Percentiles rank a stretch among this genome's conserved stretches.
phyloP scores from a whole-genome alignment of 92 coral and sea anemone species.

The Plumapathes pennacea region DNA sequence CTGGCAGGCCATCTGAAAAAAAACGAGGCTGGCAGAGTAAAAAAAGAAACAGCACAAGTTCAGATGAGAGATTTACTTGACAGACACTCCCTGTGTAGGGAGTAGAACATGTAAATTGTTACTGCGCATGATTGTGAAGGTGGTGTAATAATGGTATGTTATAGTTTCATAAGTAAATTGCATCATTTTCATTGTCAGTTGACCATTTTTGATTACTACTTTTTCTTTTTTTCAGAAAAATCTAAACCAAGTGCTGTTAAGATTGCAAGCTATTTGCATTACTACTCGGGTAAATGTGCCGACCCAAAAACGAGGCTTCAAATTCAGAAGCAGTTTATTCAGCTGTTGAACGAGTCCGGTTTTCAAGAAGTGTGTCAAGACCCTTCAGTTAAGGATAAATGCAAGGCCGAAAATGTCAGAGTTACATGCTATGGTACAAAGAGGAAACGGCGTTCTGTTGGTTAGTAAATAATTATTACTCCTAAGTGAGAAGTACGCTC shows the following conservation, averaged over 20 bases:
- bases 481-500: too few species aligned
- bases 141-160: too few species aligned
- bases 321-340: constrained; percentile 12
- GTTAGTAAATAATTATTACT: too few species aligned
- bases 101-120: neutral
- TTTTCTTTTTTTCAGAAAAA: too few species aligned
- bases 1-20: too few species aligned
- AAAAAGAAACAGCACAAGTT: too few species aligned
- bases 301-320: constrained; percentile 2
- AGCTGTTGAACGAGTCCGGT: constrained; percentile 9
- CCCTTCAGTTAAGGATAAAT: neutral
- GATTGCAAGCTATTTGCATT: constrained; percentile 3
- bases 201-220: neutral
- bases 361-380: constrained; percentile 9
- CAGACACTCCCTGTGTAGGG: neutral
- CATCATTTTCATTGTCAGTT: neutral
- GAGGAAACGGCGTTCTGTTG: too few species aligned
- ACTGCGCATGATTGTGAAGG: too few species aligned
- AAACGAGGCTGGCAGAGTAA: too few species aligned
- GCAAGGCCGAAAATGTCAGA: constrained; percentile 19
- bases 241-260: neutral
- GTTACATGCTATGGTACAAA: constrained; percentile 1
- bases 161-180: too few species aligned
- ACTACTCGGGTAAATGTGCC: constrained; percentile 5
- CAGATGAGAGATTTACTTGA: constrained; percentile 1